Evolutionary conservation across 1,140 invertebrate genomes (phyloP).

Genomic region (Platyura marginata): DNA sequence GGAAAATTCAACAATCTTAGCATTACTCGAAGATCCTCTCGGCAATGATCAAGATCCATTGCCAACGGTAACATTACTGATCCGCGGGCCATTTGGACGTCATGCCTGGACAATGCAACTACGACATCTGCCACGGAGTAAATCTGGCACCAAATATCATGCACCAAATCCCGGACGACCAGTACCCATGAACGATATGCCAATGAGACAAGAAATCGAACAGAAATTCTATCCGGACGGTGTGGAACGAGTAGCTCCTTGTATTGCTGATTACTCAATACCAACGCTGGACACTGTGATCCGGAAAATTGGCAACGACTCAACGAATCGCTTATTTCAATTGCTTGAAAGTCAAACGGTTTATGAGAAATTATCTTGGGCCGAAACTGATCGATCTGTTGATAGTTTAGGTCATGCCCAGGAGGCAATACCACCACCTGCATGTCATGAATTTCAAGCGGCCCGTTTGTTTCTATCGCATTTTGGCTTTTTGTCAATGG

Average conservation of each 20-base stretch:
- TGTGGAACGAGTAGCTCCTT: constrained; percentile 59
- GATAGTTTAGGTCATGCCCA: constrained; percentile 26
- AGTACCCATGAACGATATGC: constrained; percentile 51
- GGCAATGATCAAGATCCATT: constrained; percentile 63
- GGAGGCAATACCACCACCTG: constrained; percentile 64
- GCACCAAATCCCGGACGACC: constrained; percentile 57
- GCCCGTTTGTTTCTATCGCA: constrained; percentile 85
- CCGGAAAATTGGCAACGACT: constrained; percentile 28
- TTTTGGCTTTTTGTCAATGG: constrained; percentile 76
- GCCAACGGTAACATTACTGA: constrained; percentile 55
- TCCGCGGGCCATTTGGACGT: constrained; percentile 79
- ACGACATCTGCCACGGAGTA: constrained; percentile 60
- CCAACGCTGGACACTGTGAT: constrained; percentile 43
- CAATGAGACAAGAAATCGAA: constrained; percentile 36
- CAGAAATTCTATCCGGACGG: constrained; percentile 68
- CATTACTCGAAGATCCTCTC: constrained; percentile 76
- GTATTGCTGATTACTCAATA: constrained; percentile 53
- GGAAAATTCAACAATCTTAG: constrained; percentile 76
- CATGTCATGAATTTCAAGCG: constrained; percentile 83
- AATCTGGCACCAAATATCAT: constrained; percentile 49
- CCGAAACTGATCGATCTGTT: constrained; percentile 19
- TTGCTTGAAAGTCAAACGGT: constrained; percentile 27
- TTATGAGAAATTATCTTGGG: constrained; percentile 24
- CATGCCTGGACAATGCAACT: constrained; percentile 89
- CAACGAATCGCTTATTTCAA: constrained; percentile 33